Conservation (phyloP, 2,888 invertebrate species). For the Plebejus argus region DNA sequence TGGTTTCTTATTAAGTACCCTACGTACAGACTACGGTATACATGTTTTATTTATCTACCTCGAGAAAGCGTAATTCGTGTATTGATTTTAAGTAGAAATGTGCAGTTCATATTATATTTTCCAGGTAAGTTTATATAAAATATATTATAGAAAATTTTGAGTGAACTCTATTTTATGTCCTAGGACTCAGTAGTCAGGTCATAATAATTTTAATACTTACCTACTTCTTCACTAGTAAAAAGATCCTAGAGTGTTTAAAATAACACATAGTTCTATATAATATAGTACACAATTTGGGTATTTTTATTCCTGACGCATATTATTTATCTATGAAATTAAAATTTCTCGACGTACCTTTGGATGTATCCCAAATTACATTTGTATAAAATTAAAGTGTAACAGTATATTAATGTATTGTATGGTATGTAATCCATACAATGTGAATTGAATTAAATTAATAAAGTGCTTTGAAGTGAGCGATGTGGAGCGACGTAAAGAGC, state of each 20-base stretch:
- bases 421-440: constrained; percentile 13
- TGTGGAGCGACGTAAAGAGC: constrained; percentile 42
- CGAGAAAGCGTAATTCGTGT: not conserved
- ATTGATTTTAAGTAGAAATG: not conserved
- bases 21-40: not conserved
- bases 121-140: too few relatives aligned
- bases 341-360: not conserved
- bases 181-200: too few relatives aligned
- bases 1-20: not conserved
- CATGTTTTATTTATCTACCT: not conserved
- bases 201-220: too few relatives aligned
- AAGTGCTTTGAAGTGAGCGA: constrained; percentile 22
- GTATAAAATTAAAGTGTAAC: not conserved
- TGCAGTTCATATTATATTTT: not conserved
- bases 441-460: constrained; percentile 26
- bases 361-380: not conserved
- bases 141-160: too few relatives aligned
- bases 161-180: too few relatives aligned
- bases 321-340: too few relatives aligned
- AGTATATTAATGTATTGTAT: constrained; percentile 3
- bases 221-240: too few relatives aligned
- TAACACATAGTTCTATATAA: too few relatives aligned
- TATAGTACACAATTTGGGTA: too few relatives aligned
- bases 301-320: too few relatives aligned
- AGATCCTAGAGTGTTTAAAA: too few relatives aligned